Conservation (phyloP, 2,113 vertebrate species). For the Diphyllodes magnificus region DNA sequence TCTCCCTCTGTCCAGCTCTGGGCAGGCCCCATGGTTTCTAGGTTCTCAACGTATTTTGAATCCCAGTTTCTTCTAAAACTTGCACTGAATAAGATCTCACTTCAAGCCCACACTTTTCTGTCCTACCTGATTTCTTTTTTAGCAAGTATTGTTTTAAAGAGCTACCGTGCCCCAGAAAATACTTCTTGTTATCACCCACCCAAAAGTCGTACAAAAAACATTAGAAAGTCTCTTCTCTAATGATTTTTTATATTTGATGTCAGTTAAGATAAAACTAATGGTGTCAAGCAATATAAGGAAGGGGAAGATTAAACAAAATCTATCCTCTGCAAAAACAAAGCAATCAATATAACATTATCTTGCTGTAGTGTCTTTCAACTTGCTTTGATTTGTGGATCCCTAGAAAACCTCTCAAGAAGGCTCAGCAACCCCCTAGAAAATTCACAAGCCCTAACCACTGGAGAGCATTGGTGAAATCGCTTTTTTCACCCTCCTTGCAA, state of each 20-base stretch:
- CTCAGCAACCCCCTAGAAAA: background rate
- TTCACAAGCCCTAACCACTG: background rate
- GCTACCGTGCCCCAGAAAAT: background rate
- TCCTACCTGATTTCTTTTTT: background rate
- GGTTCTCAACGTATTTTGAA: background rate
- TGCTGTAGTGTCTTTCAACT: conserved; percentile 5
- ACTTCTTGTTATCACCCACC: background rate
- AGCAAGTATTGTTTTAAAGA: background rate
- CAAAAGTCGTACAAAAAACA: background rate
- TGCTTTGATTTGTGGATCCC: conserved; percentile 40
- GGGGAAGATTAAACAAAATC: conserved; percentile 64
- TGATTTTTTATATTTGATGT: background rate
- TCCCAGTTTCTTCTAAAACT: background rate
- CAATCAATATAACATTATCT: conserved; percentile 53
- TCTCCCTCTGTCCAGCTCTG: background rate
- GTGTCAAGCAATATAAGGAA: conserved; percentile 29
- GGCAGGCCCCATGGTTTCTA: background rate
- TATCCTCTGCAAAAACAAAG: conserved; percentile 55
- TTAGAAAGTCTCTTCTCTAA: background rate
- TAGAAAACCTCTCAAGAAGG: background rate
- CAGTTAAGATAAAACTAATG: conserved; percentile 39
- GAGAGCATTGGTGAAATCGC: background rate
- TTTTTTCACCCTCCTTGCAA: background rate
- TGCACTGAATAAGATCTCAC: background rate
- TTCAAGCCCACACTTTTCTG: background rate